A percentile compares a stretch with the other conserved stretches of the same genome.
Conservation (phyloP, 2,113 vertebrate species). For the Ochotona curzoniae region DNA sequence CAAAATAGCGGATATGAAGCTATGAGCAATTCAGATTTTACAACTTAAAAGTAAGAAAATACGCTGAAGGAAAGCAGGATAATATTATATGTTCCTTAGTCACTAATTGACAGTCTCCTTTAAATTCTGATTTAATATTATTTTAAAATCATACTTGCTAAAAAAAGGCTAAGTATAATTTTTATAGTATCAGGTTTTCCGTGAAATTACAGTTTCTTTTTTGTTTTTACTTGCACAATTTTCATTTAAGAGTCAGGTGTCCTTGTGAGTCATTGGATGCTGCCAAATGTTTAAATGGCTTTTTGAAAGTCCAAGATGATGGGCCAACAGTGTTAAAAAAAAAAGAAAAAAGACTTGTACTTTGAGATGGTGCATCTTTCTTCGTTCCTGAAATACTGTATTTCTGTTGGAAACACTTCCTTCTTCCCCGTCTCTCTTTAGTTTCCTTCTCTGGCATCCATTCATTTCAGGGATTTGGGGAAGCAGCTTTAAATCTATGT, state of each 20-base stretch:
- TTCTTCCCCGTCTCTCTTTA: not conserved
- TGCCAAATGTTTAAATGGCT: not conserved
- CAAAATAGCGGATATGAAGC: constrained; percentile 43
- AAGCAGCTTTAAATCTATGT: not conserved
- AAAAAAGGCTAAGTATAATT: not conserved
- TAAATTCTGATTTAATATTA: constrained; percentile 62
- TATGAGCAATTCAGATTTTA: constrained; percentile 55
- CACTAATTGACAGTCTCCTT: constrained; percentile 51
- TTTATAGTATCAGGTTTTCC: constrained; percentile 54
- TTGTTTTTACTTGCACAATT: constrained; percentile 1
- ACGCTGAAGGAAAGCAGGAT: constrained; percentile 49
- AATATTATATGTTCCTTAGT: constrained; percentile 45
- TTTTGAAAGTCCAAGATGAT: constrained; percentile 9
- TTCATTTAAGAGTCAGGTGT: constrained; percentile 41
- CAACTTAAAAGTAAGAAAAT: constrained; percentile 62
- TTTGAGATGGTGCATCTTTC: not conserved
- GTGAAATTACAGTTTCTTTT: constrained; percentile 13
- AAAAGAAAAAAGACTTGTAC: not conserved
- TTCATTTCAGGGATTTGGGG: not conserved
- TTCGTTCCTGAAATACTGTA: not conserved
- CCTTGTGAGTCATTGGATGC: constrained; percentile 40
- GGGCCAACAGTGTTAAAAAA: not conserved
- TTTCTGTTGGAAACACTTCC: not conserved
- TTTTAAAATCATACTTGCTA: constrained; percentile 44
- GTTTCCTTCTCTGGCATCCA: constrained; percentile 29